Evolutionary conservation across 1,140 invertebrate species (phyloP).

Genomic region (Panagrolaimus sp.): DNA sequence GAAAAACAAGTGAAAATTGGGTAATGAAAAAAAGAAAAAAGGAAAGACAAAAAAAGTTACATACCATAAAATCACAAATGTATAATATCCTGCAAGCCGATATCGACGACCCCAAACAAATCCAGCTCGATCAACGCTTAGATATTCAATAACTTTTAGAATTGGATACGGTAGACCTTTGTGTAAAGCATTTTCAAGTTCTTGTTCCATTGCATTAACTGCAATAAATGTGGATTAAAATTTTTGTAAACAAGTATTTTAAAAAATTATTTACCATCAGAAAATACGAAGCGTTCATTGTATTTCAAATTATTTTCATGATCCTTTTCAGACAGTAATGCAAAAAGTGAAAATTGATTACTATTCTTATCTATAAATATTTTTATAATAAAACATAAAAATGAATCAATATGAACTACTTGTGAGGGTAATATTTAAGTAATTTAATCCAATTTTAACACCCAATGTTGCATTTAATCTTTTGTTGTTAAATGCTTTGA

Average conservation of each 20-base stretch:
- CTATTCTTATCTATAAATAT: constrained; percentile 1
- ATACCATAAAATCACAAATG: constrained; percentile 33
- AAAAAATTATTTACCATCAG: constrained; percentile 71
- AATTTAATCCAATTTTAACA: constrained; percentile 82
- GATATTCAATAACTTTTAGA: constrained; percentile 88
- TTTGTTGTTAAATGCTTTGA: constrained; percentile 82
- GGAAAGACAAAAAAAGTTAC: too few relatives aligned
- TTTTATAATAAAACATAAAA: not conserved
- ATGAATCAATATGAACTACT: constrained; percentile 64
- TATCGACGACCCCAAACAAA: constrained; percentile 92
- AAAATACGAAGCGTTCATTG: constrained; percentile 89
- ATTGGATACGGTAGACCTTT: constrained; percentile 85
- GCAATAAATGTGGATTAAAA: constrained; percentile 34
- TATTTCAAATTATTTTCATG: constrained; percentile 71
- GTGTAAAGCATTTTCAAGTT: constrained; percentile 75
- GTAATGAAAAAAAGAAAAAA: too few relatives aligned
- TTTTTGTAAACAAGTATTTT: not conserved
- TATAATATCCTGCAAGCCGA: constrained; percentile 70
- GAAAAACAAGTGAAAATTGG: too few relatives aligned
- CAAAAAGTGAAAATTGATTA: constrained; percentile 16
- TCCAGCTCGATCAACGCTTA: constrained; percentile 80
- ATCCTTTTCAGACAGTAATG: not conserved
- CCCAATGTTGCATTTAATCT: constrained; percentile 79
- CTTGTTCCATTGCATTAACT: constrained; percentile 65
- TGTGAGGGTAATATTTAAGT: constrained; percentile 88